Base-by-base conservation (phyloP, 1,140 invertebrate species). In the Magallana ariakensis region DNA sequence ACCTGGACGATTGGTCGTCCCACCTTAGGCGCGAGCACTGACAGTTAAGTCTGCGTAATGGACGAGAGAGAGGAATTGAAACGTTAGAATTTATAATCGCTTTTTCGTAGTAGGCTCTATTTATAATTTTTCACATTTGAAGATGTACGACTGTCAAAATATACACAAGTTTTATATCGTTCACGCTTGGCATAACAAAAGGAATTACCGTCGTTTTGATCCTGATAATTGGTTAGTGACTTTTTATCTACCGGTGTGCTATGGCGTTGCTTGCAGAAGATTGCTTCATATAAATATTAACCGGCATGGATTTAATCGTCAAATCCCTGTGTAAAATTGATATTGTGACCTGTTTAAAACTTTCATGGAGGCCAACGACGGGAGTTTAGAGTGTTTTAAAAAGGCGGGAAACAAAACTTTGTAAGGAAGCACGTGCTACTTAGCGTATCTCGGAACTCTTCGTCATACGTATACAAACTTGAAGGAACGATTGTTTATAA, bases 261-360 rank as follows among this genome's bases (percentile, higher is more conserved):
- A 46, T 46, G 15, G 66, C 22, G 66, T 11, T 75, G 10, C 22
- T 10, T 33, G 15, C 10, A 75, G 66, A 26, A 75, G 66, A 33
- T 13, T 10, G 66, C 66, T 75, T 75, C 66, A 26, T 75, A 26
- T 75, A 13, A 75, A 22, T 75, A 75, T 62, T 26, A 75, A 11
- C 62, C 66, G 66, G 7, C 15, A 33, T 33, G 66, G 66, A 75
- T 75, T 75, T 26, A 75, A 75, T 75, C 66, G 66, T 75, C 66
- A 75, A 75, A 75, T 75, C 66, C 66, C 33, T 75, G 66, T 75
- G 66, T 75, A 75, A 75, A 75, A 75, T 75, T 75, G 66, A 75
- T 75, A 75, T 75, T 75, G 66, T 75, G 66, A 75, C 66, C 66
- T 75, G 66, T 26, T 75, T 75, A 75, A 26, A 75, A 22, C 62